phyloP scores from a whole-genome alignment of 92 coral and sea anemone species.

The Metridium senile region DNA sequence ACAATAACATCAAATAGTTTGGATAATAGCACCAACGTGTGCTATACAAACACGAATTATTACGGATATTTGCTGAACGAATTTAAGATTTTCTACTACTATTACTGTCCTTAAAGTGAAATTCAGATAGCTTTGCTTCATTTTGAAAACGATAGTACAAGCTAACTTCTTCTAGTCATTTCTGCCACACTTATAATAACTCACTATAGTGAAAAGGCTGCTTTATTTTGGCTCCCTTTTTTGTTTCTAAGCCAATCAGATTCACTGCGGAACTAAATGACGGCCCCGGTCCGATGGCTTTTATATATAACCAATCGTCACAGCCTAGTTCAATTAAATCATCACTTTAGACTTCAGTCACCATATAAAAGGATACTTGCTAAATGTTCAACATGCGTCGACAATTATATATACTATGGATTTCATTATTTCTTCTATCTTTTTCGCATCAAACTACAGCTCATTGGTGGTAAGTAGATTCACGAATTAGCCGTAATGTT shows the following conservation, averaged over 20 bases:
- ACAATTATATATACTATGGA: background rate
- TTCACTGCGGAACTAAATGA: background rate
- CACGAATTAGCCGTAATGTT: background rate
- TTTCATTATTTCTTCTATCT: constrained; percentile 26
- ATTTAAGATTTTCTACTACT: background rate
- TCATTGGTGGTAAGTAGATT: constrained; percentile 71
- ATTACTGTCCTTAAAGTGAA: background rate
- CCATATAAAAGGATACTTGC: background rate
- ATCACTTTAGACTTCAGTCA: constrained; percentile 1
- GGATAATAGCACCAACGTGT: background rate
- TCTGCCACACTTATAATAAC: background rate
- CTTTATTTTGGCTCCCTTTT: constrained; percentile 10
- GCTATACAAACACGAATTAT: background rate
- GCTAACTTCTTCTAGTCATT: background rate
- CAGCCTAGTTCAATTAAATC: constrained; percentile 6
- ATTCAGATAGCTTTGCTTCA: background rate
- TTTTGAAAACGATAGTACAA: background rate
- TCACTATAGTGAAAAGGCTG: background rate
- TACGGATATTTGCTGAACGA: background rate
- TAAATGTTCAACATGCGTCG: background rate
- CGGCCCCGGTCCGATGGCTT: constrained; percentile 18
- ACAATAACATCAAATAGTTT: background rate
- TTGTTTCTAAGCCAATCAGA: constrained; percentile 21
- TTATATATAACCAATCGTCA: constrained; percentile 14
- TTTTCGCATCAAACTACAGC: constrained; percentile 40